Evolutionary conservation across 2,113 vertebrate species (phyloP).

Genomic region (Lophotis ruficrista): DNA sequence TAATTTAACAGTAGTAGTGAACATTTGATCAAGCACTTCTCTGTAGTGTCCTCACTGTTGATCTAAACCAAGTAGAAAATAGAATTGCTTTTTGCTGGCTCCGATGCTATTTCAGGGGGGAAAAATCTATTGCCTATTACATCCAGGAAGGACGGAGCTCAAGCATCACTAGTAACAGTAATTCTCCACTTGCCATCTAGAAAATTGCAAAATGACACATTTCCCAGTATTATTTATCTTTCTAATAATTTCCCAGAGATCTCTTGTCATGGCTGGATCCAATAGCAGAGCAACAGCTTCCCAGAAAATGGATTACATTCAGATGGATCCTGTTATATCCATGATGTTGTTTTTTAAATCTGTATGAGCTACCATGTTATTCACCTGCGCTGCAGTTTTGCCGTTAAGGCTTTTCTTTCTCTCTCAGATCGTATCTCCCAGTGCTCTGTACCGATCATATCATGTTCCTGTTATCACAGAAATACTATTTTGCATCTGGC

Average conservation of each 20-base stretch:
- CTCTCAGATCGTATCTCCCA: background rate
- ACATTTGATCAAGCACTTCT: background rate
- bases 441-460: background rate
- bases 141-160: background rate
- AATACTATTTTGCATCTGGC: background rate
- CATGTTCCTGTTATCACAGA: background rate
- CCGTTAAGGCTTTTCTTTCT: background rate
- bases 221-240: background rate
- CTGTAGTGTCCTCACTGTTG: background rate
- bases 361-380: accelerated
- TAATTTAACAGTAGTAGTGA: background rate
- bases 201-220: background rate
- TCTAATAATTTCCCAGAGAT: background rate
- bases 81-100: background rate
- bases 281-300: background rate
- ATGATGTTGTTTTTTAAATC: background rate
- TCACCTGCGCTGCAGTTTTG: background rate
- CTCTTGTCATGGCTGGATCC: background rate
- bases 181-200: background rate
- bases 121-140: background rate
- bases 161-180: background rate
- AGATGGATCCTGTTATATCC: background rate
- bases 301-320: background rate
- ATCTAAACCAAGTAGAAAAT: background rate
- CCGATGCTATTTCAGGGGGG: background rate